Base-by-base conservation (phyloP, 1,140 invertebrate species). In the Chelonus insularis region DNA sequence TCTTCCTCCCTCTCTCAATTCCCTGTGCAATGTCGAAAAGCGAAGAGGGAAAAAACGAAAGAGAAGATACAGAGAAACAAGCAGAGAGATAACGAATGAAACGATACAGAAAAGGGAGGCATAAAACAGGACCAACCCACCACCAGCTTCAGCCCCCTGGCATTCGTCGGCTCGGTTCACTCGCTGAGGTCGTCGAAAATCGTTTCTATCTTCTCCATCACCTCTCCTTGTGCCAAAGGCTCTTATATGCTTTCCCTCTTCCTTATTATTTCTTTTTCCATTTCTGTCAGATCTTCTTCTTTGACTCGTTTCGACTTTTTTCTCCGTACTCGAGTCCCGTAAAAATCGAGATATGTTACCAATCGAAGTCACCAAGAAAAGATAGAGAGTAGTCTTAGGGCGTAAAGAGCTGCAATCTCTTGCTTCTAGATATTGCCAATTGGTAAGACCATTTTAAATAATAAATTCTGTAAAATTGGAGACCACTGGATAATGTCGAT, bases 111-210 rank as follows among this genome's bases (percentile, higher is more conserved):
- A 18, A 20, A 43, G 52, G 36, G 36, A 59, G 34, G 57, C 43
- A 57, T 57, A 57, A 64, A 65, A 52, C 52, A 67, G 54, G 71
- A 68, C 69, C 72, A 67, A 73, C 67, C 75, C 72, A 74, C 69
- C 67, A 59, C 47, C 45, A 48, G 71, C 67, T 75, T 70, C 68
- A 70, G 72, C 72, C 70, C 69, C 70, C 69, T 72, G 68, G 68
- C 71, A 47, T 47, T 47, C 41, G 23, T 62, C n/a, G 34, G 51
- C 32, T 37, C 32, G 65, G 66, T 64, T 59, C 68, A 64, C 66
- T 57, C 59, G 63, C 66, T 64, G 63, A 62, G 68, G 66, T 72
- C 70, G 68, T 63, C 7, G 12, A 14, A 43, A 32, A 36, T n/a
- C n/a, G n/a, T n/a, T n/a, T n/a, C n/a, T n/a, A n/a, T n/a, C n/a